phyloP scores from a whole-genome alignment of 2,797 vertebrate genomes.

The Mormyrus hasselquistii region DNA sequence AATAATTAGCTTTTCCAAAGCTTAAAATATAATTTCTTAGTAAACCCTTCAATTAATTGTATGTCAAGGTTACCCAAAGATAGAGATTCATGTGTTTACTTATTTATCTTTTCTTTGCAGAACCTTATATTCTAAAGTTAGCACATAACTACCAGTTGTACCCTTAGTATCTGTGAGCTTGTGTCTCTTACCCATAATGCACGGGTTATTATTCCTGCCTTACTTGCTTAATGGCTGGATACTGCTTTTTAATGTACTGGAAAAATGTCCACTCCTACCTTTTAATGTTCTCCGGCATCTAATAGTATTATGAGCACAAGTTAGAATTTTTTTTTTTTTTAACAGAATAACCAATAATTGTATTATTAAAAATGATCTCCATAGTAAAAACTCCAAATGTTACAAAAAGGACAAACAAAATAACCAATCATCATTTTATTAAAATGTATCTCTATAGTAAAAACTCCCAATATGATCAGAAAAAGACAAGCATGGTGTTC shows the following conservation, averaged over 20 bases:
- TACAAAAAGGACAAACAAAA: neutral
- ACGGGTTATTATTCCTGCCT: neutral
- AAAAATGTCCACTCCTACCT: neutral
- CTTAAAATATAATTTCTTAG: neutral
- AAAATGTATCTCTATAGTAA: neutral
- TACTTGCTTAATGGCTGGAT: neutral
- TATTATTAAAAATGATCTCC: neutral
- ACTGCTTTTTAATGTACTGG: neutral
- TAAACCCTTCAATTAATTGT: neutral
- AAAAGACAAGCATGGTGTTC: neutral
- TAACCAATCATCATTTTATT: neutral
- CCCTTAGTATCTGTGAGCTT: neutral
- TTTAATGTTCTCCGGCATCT: neutral
- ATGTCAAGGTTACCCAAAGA: neutral
- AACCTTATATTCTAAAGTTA: neutral
- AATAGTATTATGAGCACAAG: neutral
- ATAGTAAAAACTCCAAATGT: neutral
- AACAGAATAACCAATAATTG: neutral
- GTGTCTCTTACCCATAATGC: neutral
- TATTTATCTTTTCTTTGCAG: neutral
- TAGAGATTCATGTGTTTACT: neutral
- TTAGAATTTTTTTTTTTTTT: neutral
- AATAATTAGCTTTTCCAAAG: neutral
- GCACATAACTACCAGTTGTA: neutral
- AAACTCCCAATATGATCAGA: neutral